phyloP scores from a whole-genome alignment of 2,797 vertebrate species.

The Coregonus ussuriensis region DNA sequence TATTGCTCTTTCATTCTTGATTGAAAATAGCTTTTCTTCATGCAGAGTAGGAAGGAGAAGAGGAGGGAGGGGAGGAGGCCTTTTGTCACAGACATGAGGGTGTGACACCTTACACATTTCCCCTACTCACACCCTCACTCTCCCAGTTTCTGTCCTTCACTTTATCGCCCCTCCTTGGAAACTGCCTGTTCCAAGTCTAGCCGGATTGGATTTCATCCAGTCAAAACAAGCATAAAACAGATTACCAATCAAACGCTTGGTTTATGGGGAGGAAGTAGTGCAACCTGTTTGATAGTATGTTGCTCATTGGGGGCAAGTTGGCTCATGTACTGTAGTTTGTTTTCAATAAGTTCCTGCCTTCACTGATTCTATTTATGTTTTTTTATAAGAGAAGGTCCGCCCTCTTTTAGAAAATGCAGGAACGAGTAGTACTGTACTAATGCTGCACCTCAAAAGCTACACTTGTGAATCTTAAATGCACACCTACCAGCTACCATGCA shows the following conservation, averaged over 20 bases:
- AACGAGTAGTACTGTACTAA: background rate
- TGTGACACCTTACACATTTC: slow-evolving; percentile 48
- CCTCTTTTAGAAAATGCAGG: background rate
- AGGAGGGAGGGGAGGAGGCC: slow-evolving; percentile 29
- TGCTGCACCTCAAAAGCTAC: background rate
- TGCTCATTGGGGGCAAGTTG: slow-evolving; percentile 51
- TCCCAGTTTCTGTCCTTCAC: slow-evolving; percentile 18
- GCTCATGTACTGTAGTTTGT: slow-evolving; percentile 60
- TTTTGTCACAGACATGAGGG: slow-evolving; percentile 49
- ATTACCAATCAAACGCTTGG: slow-evolving; percentile 61
- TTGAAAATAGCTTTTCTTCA: slow-evolving; percentile 51
- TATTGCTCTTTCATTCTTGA: slow-evolving; percentile 58
- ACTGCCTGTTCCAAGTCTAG: slow-evolving; percentile 54
- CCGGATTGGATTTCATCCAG: slow-evolving; percentile 65
- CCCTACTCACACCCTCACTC: slow-evolving; percentile 21
- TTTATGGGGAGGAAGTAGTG: slow-evolving; percentile 68
- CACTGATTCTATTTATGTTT: slow-evolving; percentile 63
- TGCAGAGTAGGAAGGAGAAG: slow-evolving; percentile 20
- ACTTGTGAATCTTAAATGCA: background rate
- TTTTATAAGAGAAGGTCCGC: slow-evolving; percentile 32
- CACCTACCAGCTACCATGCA: background rate
- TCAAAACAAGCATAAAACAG: slow-evolving; percentile 72
- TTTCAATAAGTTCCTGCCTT: slow-evolving; percentile 60
- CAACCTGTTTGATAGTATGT: slow-evolving; percentile 66
- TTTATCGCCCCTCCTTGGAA: slow-evolving; percentile 2